Percentiles rank a stretch among this genome's conserved stretches.
phyloP scores from a whole-genome alignment of 2,113 vertebrate genomes.

The Gasterosteus aculeatus region DNA sequence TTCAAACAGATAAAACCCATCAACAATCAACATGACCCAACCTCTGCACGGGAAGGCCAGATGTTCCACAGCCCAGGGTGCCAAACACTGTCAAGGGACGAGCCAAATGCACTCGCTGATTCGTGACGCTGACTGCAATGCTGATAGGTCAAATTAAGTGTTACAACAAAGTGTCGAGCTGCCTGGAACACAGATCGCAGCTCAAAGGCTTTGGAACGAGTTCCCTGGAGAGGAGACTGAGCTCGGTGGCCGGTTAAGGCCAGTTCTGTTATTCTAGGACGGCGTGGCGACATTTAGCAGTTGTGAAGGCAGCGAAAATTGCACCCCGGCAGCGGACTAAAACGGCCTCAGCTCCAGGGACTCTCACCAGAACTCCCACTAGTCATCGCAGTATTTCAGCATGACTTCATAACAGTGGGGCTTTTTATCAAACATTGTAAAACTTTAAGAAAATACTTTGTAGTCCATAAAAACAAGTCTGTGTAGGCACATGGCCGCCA shows the following conservation, averaged over 20 bases:
- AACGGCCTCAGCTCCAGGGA: constrained; percentile 24
- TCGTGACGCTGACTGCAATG: constrained; percentile 65
- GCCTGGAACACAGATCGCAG: constrained; percentile 60
- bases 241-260: constrained; percentile 21
- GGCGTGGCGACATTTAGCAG: constrained; percentile 53
- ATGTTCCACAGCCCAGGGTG: constrained; percentile 69
- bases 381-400: background rate
- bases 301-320: constrained; percentile 34
- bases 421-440: background rate
- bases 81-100: constrained; percentile 70
- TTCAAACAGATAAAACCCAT: constrained; percentile 53
- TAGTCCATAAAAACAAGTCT: too few relatives aligned
- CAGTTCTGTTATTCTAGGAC: constrained; percentile 50
- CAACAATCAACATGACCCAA: constrained; percentile 60
- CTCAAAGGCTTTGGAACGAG: constrained; percentile 56
- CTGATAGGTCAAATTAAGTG: constrained; percentile 75
- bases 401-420: background rate
- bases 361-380: background rate
- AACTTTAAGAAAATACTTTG: background rate
- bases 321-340: constrained; percentile 12
- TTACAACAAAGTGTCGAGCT: constrained; percentile 65
- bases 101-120: constrained; percentile 74
- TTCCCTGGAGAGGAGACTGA: constrained; percentile 50
- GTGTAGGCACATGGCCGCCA: too few relatives aligned
- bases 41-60: constrained; percentile 70